phyloP scores from a whole-genome alignment of 2,888 invertebrate species.

The Therioaphis trifolii region DNA sequence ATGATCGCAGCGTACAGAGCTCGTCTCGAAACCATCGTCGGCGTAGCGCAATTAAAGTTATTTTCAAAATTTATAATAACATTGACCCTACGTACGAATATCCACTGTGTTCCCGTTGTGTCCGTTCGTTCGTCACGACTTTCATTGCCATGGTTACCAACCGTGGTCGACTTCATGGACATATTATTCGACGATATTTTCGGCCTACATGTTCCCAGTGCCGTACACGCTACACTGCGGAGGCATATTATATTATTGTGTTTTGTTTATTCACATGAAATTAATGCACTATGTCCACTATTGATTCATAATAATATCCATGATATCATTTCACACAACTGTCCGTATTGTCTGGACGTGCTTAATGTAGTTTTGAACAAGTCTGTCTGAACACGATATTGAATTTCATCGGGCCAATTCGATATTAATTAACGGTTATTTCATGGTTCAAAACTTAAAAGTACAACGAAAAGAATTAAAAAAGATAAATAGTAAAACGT shows the following conservation, averaged over 20 bases:
- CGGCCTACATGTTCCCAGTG: too few species aligned
- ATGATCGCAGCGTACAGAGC: too few species aligned
- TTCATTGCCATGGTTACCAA: not conserved
- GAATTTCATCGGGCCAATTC: too few species aligned
- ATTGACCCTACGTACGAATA: not conserved
- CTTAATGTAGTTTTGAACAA: too few species aligned
- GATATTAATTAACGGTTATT: too few species aligned
- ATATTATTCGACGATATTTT: not conserved
- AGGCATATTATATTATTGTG: not conserved
- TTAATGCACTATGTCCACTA: not conserved
- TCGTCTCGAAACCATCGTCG: too few species aligned
- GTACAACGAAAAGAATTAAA: too few species aligned
- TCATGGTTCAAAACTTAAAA: too few species aligned
- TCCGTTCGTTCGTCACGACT: not conserved
- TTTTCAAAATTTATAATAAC: not conserved
- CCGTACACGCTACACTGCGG: too few species aligned
- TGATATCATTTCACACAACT: not conserved
- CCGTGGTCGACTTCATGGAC: not conserved
- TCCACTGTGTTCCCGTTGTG: not conserved
- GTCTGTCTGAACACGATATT: too few species aligned
- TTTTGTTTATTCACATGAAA: not conserved
- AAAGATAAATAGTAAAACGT: too few species aligned
- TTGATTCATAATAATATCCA: not conserved
- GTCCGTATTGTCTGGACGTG: too few species aligned
- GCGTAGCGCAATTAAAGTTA: not conserved